Conservation (phyloP, 1,140 invertebrate species). For the Anastrepha obliqua region DNA sequence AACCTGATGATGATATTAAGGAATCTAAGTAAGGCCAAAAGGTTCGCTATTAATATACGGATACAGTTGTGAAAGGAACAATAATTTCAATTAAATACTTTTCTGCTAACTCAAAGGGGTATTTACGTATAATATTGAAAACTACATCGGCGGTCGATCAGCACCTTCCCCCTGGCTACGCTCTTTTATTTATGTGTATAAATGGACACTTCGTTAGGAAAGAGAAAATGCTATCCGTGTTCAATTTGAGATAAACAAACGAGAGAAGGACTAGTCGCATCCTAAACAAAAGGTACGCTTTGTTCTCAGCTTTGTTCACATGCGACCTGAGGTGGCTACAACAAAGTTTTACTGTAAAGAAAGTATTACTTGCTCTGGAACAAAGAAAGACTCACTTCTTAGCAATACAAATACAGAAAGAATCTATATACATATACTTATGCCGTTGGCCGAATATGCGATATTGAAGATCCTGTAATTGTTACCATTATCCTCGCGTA, state of each 20-base stretch:
- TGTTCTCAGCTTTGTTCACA: too few species aligned
- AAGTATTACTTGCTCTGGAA: background rate
- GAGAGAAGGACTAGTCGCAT: background rate
- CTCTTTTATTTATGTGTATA: too few species aligned
- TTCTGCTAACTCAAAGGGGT: too few species aligned
- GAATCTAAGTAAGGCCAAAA: too few species aligned
- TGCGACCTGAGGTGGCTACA: background rate
- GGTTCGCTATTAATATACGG: too few species aligned
- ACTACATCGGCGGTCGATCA: too few species aligned
- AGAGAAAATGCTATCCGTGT: background rate
- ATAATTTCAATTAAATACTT: too few species aligned
- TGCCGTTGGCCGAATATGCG: conserved; percentile 13
- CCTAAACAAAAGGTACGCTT: background rate
- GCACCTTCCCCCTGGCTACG: too few species aligned
- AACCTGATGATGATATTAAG: too few species aligned
- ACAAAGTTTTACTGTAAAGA: background rate
- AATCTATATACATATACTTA: background rate
- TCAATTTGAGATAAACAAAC: background rate
- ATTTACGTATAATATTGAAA: too few species aligned
- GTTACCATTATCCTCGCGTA: conserved; percentile 45
- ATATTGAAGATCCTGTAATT: conserved; percentile 44
- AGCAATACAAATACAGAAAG: background rate
- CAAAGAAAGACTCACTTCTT: background rate
- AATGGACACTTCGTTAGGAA: background rate
- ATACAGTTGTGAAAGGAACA: too few species aligned